phyloP scores from a whole-genome alignment of 2,113 vertebrate genomes.

The Neodontobutis hainanensis region DNA sequence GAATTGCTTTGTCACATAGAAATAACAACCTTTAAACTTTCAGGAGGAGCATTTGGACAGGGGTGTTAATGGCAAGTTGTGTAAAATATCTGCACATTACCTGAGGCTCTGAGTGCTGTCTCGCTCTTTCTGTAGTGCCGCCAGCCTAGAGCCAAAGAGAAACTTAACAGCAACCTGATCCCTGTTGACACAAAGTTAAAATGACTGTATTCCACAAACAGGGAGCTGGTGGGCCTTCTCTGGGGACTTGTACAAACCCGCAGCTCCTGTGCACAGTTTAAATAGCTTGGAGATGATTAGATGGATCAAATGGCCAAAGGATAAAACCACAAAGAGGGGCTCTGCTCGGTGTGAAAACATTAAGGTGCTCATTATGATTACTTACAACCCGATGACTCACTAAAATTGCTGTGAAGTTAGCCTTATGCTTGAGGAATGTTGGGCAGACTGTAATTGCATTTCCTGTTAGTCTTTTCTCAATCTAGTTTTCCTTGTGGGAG shows the following conservation, averaged over 20 bases:
- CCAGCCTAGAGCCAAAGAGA: constrained; percentile 43
- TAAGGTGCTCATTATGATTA: constrained; percentile 74
- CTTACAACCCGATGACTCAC: constrained; percentile 73
- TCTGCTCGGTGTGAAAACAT: constrained; percentile 61
- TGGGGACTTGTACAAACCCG: constrained; percentile 49
- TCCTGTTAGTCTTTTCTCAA: constrained; percentile 66
- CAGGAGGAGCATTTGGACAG: constrained; percentile 19
- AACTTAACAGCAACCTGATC: constrained; percentile 61
- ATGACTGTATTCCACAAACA: constrained; percentile 72
- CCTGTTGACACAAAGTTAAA: constrained; percentile 67
- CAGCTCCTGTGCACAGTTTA: constrained; percentile 68
- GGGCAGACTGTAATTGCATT: constrained; percentile 78
- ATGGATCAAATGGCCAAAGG: constrained; percentile 66
- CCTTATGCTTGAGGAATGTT: constrained; percentile 61
- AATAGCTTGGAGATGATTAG: constrained; percentile 71
- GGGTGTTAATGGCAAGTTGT: constrained; percentile 16
- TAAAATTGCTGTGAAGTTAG: constrained; percentile 77
- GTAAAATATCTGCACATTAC: constrained; percentile 13
- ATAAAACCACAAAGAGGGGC: constrained; percentile 70
- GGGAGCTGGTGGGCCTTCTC: constrained; percentile 53
- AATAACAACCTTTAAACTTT: constrained; percentile 23
- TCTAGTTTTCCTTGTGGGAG: constrained; percentile 10
- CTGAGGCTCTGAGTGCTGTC: constrained; percentile 39
- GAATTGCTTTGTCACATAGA: neutral
- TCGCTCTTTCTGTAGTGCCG: constrained; percentile 20